Evolutionary conservation across 2,888 invertebrate species (phyloP), one percentile per base, ranked within the genome.

Genomic region (Euproctis similis): DNA sequence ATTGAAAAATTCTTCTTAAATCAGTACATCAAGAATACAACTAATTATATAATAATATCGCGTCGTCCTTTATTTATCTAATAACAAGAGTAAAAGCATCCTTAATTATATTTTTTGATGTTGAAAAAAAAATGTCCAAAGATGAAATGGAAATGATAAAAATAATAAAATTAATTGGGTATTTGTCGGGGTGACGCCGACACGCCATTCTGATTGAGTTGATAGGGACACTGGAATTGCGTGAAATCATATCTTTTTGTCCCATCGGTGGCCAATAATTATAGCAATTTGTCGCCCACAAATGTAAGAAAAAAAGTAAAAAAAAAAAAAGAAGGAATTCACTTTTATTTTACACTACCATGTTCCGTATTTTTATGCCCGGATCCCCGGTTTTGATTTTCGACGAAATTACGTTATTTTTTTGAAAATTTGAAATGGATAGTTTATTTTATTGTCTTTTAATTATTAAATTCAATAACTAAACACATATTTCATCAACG

Each of bases 221-320:
- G 66, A 68, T 66, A 61, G 47, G 49, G 50, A 54, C 63, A 62
- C 63, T 46, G 42, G 42, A 65, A 66, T 69, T 64, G 58, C 60
- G 59, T 62, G 56, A 52, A 67, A 64, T 59, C 47, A 61, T 70
- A 69, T 72, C 70, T 61, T 41, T n/a, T 19, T 25, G 30, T 39
- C 40, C 26, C 36, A 46, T 47, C 44, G 49, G 43, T 52, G 62
- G 64, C 55, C 61, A 65, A 64, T 73, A 73, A 75, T 76, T 74
- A 75, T 45, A 53, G 62, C 72, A 69, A 76, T 75, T 75, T 73
- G 69, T 68, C 64, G 53, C 58, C 57, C 55, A 53, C 50, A 45
- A 43, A 52, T 49, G 42, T 42, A 43, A 33, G 39, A 45, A 46
- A 45, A 42, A 21, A 39, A 34, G 28, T 18, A n/a, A n/a, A n/a